Evolutionary conservation across 64 coral and sea anemone species (phyloP).

Genomic region (Montipora cactus): DNA sequence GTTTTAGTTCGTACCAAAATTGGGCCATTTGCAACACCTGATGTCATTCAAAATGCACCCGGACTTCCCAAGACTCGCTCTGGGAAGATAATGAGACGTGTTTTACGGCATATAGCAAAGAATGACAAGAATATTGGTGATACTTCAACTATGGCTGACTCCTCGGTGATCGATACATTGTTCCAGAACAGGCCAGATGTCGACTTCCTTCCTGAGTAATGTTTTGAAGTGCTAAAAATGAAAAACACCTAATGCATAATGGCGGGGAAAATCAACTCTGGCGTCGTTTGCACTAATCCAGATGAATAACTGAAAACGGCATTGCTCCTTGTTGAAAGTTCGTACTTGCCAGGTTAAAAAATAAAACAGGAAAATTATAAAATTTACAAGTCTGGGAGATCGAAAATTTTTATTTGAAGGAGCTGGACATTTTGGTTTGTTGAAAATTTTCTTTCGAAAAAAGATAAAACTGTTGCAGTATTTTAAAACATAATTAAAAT

Average conservation of each 20-base stretch:
- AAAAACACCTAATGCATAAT: background rate
- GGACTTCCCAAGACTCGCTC: slow-evolving; percentile 96
- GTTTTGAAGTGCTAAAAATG: background rate
- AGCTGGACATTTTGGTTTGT: no score
- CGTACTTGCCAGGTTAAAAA: no score
- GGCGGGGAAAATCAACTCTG: no score
- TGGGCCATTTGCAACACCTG: slow-evolving; percentile 94
- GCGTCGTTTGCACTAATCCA: no score
- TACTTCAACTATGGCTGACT: slow-evolving; percentile 87
- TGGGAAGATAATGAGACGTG: slow-evolving; percentile 98
- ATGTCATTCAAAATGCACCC: slow-evolving; percentile 91
- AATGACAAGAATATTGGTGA: slow-evolving; percentile 87
- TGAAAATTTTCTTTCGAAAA: no score
- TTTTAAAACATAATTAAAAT: no score
- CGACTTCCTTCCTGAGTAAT: slow-evolving; percentile 66
- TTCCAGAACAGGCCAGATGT: slow-evolving; percentile 82
- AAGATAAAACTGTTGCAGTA: no score
- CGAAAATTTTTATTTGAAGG: no score
- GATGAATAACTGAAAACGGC: no score
- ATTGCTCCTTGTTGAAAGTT: no score
- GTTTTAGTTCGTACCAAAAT: slow-evolving; percentile 91
- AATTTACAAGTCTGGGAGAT: no score
- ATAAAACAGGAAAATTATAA: no score
- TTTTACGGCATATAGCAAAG: slow-evolving; percentile 89
- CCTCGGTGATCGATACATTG: slow-evolving; percentile 78